Percentiles rank a stretch among this genome's conserved stretches.
phyloP scores from a whole-genome alignment of 2,797 vertebrate genomes.

The Melanotaenia nigrans region DNA sequence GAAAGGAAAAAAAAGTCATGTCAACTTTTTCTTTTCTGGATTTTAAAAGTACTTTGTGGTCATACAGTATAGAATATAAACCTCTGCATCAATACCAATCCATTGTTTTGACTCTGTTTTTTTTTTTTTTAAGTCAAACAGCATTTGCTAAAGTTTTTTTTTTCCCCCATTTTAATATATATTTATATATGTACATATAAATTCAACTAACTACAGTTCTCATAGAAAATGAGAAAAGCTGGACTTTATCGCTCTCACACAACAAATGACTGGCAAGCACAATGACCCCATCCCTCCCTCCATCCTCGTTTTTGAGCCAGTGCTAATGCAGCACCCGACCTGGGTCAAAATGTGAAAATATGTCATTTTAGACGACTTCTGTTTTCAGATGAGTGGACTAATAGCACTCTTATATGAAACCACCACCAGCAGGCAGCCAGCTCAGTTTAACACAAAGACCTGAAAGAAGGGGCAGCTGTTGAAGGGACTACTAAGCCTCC shows the following conservation, averaged over 20 bases:
- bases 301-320: slow-evolving; percentile 32
- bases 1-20: slow-evolving; percentile 38
- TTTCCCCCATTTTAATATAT: slow-evolving; percentile 82
- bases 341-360: slow-evolving; percentile 22
- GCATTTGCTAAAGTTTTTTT: slow-evolving; percentile 67
- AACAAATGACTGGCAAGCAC: slow-evolving; percentile 75
- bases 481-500: neutral
- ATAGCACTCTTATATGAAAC: neutral
- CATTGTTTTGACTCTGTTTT: slow-evolving; percentile 65
- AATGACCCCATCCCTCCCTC: slow-evolving; percentile 43
- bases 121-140: slow-evolving; percentile 73
- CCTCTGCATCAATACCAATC: slow-evolving; percentile 83
- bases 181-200: slow-evolving; percentile 86
- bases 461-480: neutral
- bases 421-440: neutral
- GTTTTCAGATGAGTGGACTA: neutral
- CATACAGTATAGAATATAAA: slow-evolving; percentile 84
- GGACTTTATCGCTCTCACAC: slow-evolving; percentile 78
- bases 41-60: slow-evolving; percentile 80
- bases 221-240: slow-evolving; percentile 85
- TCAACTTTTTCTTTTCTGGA: slow-evolving; percentile 54
- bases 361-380: slow-evolving; percentile 14
- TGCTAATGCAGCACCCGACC: slow-evolving; percentile 27
- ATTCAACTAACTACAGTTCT: slow-evolving; percentile 81
- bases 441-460: neutral